Evolutionary conservation across 1,140 invertebrate species (phyloP).

Genomic region (Muscidifurax raptorellus): DNA sequence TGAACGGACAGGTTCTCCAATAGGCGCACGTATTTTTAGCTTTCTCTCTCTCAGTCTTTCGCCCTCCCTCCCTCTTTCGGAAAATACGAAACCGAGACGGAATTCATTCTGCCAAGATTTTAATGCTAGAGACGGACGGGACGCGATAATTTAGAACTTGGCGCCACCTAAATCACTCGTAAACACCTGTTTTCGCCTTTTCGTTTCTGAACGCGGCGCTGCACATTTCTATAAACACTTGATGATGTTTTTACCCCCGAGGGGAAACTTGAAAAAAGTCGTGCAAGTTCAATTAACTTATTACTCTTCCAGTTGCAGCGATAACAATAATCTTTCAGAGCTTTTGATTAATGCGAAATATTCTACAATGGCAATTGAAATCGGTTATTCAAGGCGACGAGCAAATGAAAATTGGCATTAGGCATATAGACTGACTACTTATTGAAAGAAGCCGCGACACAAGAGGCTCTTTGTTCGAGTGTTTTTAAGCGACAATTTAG

Average conservation of each 20-base stretch:
- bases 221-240: not conserved
- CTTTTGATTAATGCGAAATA: slow-evolving; percentile 22
- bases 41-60: not conserved
- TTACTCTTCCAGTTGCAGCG: not conserved
- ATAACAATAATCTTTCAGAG: slow-evolving; percentile 8
- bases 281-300: slow-evolving; percentile 35
- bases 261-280: not conserved
- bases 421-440: not conserved
- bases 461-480: too few relatives aligned
- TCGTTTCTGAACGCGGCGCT: not conserved
- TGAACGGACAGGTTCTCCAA: slow-evolving; percentile 53
- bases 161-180: slow-evolving; percentile 5
- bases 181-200: slow-evolving; percentile 22
- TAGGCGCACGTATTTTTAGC: slow-evolving; percentile 51
- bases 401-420: slow-evolving; percentile 4
- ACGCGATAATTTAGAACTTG: slow-evolving; percentile 39
- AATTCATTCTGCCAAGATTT: slow-evolving; percentile 30
- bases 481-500: too few relatives aligned
- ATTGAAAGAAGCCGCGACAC: too few relatives aligned
- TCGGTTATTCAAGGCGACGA: not conserved
- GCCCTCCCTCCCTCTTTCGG: not conserved
- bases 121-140: not conserved
- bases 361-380: slow-evolving; percentile 11
- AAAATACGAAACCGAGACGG: slow-evolving; percentile 31
- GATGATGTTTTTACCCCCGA: not conserved